Conservation (phyloP, 2,888 invertebrate species). For the Urechis unicinctus region DNA sequence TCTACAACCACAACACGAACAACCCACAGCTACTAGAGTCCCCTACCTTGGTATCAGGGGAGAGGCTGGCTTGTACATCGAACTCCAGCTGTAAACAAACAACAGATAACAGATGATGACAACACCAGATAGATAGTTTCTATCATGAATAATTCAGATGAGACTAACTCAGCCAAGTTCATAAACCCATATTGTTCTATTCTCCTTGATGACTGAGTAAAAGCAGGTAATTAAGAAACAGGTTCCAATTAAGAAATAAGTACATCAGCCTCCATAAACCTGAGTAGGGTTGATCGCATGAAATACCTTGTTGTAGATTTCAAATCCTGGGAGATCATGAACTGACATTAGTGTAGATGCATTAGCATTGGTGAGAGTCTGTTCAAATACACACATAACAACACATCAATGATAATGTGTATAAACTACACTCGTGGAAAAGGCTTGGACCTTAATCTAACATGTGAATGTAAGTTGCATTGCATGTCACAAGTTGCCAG, state of each 20-base stretch:
- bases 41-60: neutral
- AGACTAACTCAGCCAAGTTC: no score
- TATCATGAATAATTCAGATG: no score
- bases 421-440: neutral
- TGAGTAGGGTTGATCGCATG: neutral
- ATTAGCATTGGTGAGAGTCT: constrained; percentile 33
- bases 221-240: neutral
- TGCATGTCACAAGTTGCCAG: no score
- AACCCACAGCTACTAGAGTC: no score
- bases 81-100: neutral
- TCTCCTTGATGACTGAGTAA: no score
- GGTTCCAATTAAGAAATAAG: neutral
- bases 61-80: neutral
- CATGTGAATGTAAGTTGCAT: no score
- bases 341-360: constrained; percentile 29
- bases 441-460: no score
- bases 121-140: no score
- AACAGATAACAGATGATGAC: neutral
- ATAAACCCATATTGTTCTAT: no score
- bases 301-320: constrained; percentile 31
- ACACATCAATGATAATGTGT: no score
- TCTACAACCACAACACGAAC: no score
- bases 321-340: constrained; percentile 35
- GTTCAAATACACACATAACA: constrained; percentile 11
- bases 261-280: constrained; percentile 3